Evolutionary conservation across 1,140 invertebrate species (phyloP).

Genomic region (Argopecten irradians): DNA sequence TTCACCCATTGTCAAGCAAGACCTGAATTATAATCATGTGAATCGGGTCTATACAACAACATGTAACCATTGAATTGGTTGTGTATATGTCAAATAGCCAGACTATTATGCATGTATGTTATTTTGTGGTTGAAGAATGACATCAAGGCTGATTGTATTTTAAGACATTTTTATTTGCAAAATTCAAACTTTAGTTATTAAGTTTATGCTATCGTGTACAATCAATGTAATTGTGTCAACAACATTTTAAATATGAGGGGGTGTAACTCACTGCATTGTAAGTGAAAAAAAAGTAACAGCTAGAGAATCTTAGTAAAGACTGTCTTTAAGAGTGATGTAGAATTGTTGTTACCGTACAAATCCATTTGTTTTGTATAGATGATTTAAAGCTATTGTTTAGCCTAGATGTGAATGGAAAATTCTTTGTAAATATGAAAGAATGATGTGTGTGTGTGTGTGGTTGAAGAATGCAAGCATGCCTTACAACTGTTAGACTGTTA

Average conservation of each 20-base stretch:
- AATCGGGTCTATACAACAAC: neutral
- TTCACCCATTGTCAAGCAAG: neutral
- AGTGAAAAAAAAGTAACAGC: neutral
- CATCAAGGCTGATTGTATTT: neutral
- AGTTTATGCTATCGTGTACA: neutral
- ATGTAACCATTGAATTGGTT: neutral
- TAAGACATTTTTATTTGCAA: neutral
- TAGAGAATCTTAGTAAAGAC: neutral
- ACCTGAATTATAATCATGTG: neutral
- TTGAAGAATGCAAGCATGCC: neutral
- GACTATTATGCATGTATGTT: neutral
- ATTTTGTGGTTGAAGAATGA: neutral
- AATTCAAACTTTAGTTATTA: neutral
- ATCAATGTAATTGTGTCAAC: neutral
- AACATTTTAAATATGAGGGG: neutral
- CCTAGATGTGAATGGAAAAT: neutral
- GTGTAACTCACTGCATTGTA: neutral
- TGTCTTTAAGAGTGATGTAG: neutral
- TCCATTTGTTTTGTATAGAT: constrained; percentile 17
- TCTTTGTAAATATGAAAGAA: neutral
- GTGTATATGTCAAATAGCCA: neutral
- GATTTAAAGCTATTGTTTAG: neutral
- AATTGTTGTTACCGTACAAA: neutral
- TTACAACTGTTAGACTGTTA: neutral
- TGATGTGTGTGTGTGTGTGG: neutral